Evolutionary conservation across 2,888 invertebrate genomes (phyloP), one percentile per base, ranked within the genome.

Genomic region (Hoplodrina blanda): DNA sequence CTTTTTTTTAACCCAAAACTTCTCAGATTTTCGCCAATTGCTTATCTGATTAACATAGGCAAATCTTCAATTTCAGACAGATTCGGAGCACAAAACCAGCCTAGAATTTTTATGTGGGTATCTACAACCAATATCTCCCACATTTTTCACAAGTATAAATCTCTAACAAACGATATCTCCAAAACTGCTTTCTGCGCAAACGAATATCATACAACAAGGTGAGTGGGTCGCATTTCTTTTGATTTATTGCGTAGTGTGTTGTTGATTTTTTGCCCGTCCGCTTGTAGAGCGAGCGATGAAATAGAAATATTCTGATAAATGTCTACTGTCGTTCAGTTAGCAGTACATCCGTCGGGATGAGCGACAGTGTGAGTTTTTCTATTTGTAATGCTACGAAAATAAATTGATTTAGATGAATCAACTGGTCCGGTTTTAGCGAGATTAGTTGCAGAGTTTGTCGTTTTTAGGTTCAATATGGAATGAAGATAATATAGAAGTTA

Each of bases 191-290:
- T 8, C 50, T 30, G 65, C 33, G 25, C 62, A 70, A 76, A 69
- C 19, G 19, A 68, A 76, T 59, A 69, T 30, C 10, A 30, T 68
- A 70, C 67, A 10, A 52, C 46, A n/a, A 68, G 54, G 67, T 69
- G 78, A 82, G 65, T 70, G 60, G 61, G 61, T 73, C 69, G 78
- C 56, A 68, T 69, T 80, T 63, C 44, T 55, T 72, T 79, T 73
- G 81, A 84, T 84, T 74, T 81, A 84, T 84, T 76, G 72, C 81
- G 66, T 56, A 57, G 50, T 19, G 64, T 61, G 74, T 81, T 81
- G 78, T 83, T 74, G 73, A 76, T 84, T 65, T 73, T 76, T 73
- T 70, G 20, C 65, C 61, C 73, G 66, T 56, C 59, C 33, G 54
- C 53, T 53, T 66, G 67, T 76, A 60, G 68, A 56, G 69, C 60